phyloP scores from a whole-genome alignment of 2,113 vertebrate genomes.

The Mystacornis crossleyi region DNA sequence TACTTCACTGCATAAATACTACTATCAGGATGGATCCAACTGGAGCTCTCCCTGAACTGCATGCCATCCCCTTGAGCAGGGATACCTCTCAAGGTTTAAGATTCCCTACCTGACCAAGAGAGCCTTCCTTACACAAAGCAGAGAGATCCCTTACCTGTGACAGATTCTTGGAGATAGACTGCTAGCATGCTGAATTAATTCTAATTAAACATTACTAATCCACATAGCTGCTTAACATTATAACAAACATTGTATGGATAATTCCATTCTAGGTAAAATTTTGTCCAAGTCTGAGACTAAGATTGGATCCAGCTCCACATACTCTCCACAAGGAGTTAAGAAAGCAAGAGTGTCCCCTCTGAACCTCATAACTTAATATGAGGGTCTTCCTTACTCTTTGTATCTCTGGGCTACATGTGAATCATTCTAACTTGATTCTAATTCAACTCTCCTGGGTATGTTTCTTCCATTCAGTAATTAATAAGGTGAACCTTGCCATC shows the following conservation, averaged over 20 bases:
- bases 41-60: neutral
- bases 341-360: neutral
- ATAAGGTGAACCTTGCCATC: neutral
- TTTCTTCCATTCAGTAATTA: neutral
- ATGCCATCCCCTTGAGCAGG: neutral
- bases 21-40: neutral
- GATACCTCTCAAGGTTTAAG: neutral
- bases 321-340: neutral
- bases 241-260: neutral
- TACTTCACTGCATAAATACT: neutral
- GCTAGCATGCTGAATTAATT: neutral
- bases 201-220: neutral
- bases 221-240: neutral
- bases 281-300: neutral
- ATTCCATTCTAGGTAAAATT: neutral
- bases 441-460: neutral
- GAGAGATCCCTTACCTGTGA: neutral
- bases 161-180: neutral
- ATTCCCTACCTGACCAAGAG: neutral
- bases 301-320: rapidly evolving
- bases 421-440: neutral
- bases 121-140: neutral
- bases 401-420: neutral
- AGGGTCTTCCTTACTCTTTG: neutral
- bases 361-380: neutral